Evolutionary conservation across 2,797 vertebrate species (phyloP), one percentile per base, ranked within the genome.

Genomic region (Sebastiscus albofasciatus): DNA sequence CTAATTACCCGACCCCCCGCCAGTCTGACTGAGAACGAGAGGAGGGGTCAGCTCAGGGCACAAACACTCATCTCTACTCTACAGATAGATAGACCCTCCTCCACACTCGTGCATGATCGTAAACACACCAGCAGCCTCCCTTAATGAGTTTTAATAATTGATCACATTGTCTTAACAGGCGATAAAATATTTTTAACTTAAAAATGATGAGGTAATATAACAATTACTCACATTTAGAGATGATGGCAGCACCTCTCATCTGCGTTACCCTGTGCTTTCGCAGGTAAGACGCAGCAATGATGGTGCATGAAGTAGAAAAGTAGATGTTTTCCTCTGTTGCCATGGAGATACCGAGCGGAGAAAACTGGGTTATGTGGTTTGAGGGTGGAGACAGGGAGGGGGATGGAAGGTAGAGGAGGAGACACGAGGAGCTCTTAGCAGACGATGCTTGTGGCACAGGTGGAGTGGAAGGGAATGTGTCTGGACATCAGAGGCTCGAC

Each of bases 401-500:
- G 88, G 89, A 16, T 87, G 82, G 84, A 87, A 68, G 81, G 79
- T 59, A 76, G 80, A 78, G 83, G 82, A 82, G 81, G 77, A 81
- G 84, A 75, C 49, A 33, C 20, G 68, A 77, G 8, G 62, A 75
- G 81, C 86, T 87, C 88, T 89, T 77, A 76, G 83, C 84, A 93
- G 88, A 91, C 87, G 27, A 75, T 2, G 82, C 74, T 85, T 77
- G 65, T 87, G 88, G 86, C 92, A 92, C 93, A 93, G 91, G 90
- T 94, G 94, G 86, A 95, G 95, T 94, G 93, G 92, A 95, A 94
- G 90, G 87, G 81, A 95, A 96, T 94, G 88, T 83, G 94, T 95
- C 95, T 95, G 92, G 95, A 95, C 91, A 81, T 77, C 76, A 36
- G 58, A 86, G 91, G 81, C 91, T 87, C 83, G 87, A 90, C 85